Percentiles rank a stretch among this genome's conserved stretches.
Conservation (phyloP, 2,797 vertebrate species). For the Peromyscus attwateri region DNA sequence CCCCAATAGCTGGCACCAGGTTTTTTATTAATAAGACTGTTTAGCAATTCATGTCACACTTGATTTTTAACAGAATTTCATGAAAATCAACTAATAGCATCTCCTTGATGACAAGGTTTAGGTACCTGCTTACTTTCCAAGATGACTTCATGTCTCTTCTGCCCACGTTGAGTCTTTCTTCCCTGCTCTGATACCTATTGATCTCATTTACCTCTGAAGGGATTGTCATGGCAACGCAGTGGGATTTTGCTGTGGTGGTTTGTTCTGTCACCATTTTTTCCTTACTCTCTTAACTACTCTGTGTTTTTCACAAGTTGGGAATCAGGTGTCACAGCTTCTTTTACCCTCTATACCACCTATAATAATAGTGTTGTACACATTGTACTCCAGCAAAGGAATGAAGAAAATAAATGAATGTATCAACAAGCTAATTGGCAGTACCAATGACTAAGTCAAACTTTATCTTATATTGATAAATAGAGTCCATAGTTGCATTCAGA, state of each 20-base stretch:
- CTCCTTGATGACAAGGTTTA: background rate
- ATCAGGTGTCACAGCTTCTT: background rate
- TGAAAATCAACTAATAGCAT: background rate
- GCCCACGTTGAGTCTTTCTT: background rate
- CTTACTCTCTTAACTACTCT: background rate
- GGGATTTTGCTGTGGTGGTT: background rate
- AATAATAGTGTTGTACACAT: background rate
- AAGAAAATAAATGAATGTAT: background rate
- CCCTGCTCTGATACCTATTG: background rate
- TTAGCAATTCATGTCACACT: background rate
- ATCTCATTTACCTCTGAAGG: constrained; percentile 18
- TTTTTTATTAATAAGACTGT: too few relatives aligned
- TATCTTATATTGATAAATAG: background rate
- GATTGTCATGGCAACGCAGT: background rate
- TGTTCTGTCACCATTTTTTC: background rate
- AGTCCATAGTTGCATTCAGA: background rate
- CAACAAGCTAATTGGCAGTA: background rate
- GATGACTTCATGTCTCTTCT: background rate
- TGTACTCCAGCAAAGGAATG: background rate
- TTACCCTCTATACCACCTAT: background rate
- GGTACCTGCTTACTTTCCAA: background rate
- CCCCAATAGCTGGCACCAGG: too few relatives aligned
- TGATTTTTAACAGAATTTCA: background rate
- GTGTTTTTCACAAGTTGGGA: background rate
- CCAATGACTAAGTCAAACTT: background rate